A percentile compares a stretch with the other conserved stretches of the same genome.
Conservation (phyloP, 2,888 invertebrate genomes). For the Poecilobothrus nobilitatus region DNA sequence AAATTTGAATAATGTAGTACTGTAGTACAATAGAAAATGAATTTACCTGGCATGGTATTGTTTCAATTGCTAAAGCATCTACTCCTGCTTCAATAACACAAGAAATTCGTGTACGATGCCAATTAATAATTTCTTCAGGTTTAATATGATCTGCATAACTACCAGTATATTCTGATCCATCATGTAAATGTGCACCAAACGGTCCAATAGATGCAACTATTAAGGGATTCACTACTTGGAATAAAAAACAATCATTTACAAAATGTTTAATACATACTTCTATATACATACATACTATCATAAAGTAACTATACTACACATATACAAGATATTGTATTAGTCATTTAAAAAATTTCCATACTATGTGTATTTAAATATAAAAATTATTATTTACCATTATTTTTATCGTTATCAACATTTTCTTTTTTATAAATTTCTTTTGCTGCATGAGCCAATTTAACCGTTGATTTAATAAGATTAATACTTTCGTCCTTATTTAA, state of each 20-base stretch:
- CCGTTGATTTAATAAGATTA: slow-evolving; percentile 65
- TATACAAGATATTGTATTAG: no score
- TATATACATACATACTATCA: slow-evolving; percentile 12
- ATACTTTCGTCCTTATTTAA: slow-evolving; percentile 59
- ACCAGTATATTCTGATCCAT: slow-evolving; percentile 92
- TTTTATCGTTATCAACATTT: slow-evolving; percentile 41
- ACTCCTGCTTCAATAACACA: slow-evolving; percentile 72
- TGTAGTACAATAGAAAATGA: neutral
- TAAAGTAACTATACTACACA: no score
- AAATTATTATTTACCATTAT: slow-evolving; percentile 9
- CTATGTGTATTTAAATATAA: no score
- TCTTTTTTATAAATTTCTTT: slow-evolving; percentile 54
- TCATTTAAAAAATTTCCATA: no score
- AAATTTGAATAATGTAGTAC: slow-evolving; percentile 3
- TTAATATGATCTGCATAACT: slow-evolving; percentile 61
- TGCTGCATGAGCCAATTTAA: slow-evolving; percentile 64
- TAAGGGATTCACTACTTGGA: slow-evolving; percentile 43
- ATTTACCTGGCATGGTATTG: slow-evolving; percentile 71
- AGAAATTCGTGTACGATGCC: slow-evolving; percentile 76
- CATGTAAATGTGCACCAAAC: slow-evolving; percentile 81
- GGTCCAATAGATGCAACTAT: slow-evolving; percentile 88
- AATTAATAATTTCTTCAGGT: slow-evolving; percentile 61
- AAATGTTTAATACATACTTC: slow-evolving; percentile 27
- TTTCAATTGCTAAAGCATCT: slow-evolving; percentile 82
- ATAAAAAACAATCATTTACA: no score